Evolutionary conservation across 2,888 invertebrate genomes (phyloP).

Genomic region (Xanthia icteritia): DNA sequence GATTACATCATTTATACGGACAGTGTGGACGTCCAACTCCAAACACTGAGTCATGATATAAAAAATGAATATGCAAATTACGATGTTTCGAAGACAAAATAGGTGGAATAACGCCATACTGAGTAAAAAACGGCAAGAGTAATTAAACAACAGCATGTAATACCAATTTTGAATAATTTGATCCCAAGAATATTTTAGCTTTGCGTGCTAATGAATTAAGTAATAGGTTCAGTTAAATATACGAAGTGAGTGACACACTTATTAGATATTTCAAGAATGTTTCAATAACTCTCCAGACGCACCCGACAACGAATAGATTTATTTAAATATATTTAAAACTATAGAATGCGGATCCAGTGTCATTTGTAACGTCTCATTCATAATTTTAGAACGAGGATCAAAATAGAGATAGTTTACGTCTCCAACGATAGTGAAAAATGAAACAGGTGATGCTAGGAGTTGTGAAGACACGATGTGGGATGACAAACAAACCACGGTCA

Average conservation of each 20-base stretch:
- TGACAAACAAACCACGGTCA: slow-evolving; percentile 82
- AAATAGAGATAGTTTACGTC: slow-evolving; percentile 80
- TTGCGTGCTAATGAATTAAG: slow-evolving; percentile 44
- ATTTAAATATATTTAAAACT: slow-evolving; percentile 68
- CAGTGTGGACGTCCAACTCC: slow-evolving; percentile 69
- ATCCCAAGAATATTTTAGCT: slow-evolving; percentile 25
- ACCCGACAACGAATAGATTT: slow-evolving; percentile 65
- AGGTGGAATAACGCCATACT: slow-evolving; percentile 32
- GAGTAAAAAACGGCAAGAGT: slow-evolving; percentile 48
- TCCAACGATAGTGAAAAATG: slow-evolving; percentile 83
- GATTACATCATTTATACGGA: slow-evolving; percentile 79
- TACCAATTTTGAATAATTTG: slow-evolving; percentile 35
- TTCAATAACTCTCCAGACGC: slow-evolving; percentile 51
- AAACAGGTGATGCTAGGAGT: slow-evolving; percentile 83
- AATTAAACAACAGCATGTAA: slow-evolving; percentile 44
- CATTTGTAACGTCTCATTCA: slow-evolving; percentile 82
- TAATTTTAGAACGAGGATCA: slow-evolving; percentile 78
- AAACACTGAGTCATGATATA: slow-evolving; percentile 71
- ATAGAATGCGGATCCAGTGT: slow-evolving; percentile 71
- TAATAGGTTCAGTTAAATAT: slow-evolving; percentile 17
- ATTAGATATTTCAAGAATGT: slow-evolving; percentile 52
- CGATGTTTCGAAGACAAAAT: slow-evolving; percentile 48
- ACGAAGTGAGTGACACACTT: slow-evolving; percentile 34
- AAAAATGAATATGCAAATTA: slow-evolving; percentile 68
- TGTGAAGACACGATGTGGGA: slow-evolving; percentile 79